Evolutionary conservation across 2,888 invertebrate species (phyloP).

Genomic region (Dorcus hopei): DNA sequence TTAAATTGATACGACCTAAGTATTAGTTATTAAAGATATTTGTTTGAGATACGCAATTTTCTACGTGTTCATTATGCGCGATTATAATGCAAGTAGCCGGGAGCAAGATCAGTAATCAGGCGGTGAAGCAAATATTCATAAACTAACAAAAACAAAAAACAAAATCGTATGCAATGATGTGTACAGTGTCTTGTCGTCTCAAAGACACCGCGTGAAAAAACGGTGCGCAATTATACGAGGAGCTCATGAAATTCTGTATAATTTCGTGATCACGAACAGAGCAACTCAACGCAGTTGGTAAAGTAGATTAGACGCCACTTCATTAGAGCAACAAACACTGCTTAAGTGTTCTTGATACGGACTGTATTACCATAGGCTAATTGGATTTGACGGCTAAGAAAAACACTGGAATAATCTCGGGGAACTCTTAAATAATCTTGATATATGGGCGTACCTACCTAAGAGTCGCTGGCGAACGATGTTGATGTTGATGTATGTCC

Average conservation of each 20-base stretch:
- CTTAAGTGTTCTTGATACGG: neutral
- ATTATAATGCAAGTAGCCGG: constrained; percentile 10
- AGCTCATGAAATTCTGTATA: no score
- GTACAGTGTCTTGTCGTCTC: neutral
- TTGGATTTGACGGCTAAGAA: neutral
- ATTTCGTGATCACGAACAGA: no score
- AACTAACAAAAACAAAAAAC: constrained; percentile 1
- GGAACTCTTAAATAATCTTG: no score
- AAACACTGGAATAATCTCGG: neutral
- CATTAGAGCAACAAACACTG: constrained; percentile 17
- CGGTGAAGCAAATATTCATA: neutral
- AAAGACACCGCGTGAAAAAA: neutral
- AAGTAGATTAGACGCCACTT: constrained; percentile 23
- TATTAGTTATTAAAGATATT: constrained; percentile 17
- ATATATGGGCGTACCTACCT: no score
- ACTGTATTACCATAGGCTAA: neutral
- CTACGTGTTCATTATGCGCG: constrained; percentile 6
- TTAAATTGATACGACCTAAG: no score
- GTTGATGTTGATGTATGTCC: no score
- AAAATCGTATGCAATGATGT: neutral
- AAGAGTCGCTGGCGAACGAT: no score
- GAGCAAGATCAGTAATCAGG: constrained; percentile 10
- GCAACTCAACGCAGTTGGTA: neutral
- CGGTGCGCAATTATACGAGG: no score
- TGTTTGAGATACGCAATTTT: constrained; percentile 16